phyloP scores from a whole-genome alignment of 2,797 vertebrate genomes.

The Halcyon leucocephala region DNA sequence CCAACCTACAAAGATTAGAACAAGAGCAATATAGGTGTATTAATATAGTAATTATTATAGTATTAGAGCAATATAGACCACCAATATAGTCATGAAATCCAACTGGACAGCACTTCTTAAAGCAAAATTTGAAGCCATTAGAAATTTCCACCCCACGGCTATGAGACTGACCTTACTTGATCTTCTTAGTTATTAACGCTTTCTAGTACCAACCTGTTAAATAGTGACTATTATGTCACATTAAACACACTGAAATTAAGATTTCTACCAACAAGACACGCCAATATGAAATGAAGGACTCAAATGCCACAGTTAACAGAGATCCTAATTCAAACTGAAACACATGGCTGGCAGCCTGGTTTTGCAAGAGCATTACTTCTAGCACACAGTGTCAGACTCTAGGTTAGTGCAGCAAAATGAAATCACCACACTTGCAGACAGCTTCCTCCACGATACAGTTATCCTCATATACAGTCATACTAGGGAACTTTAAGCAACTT shows the following conservation, averaged over 20 bases:
- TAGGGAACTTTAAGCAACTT: background rate
- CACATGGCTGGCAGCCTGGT: background rate
- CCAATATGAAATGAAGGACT: background rate
- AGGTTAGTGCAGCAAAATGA: background rate
- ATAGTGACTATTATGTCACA: background rate
- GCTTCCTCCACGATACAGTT: background rate
- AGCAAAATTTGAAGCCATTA: background rate
- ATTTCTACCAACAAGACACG: background rate
- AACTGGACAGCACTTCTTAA: background rate
- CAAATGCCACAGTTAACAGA: background rate
- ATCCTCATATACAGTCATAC: background rate
- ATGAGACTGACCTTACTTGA: background rate
- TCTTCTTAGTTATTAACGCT: background rate
- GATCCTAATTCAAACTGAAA: background rate
- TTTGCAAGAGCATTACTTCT: background rate
- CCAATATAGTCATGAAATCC: background rate
- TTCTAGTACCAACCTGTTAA: background rate
- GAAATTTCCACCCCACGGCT: background rate
- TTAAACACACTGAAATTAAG: background rate
- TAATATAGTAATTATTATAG: too few relatives aligned
- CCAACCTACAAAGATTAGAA: background rate
- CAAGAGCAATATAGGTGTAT: background rate
- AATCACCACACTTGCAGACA: background rate
- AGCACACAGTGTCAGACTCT: background rate
- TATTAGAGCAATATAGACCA: too few relatives aligned